A percentile compares a stretch with the other conserved stretches of the same genome.
phyloP scores from a whole-genome alignment of 2,888 invertebrate genomes.

The Tortrix viridana region DNA sequence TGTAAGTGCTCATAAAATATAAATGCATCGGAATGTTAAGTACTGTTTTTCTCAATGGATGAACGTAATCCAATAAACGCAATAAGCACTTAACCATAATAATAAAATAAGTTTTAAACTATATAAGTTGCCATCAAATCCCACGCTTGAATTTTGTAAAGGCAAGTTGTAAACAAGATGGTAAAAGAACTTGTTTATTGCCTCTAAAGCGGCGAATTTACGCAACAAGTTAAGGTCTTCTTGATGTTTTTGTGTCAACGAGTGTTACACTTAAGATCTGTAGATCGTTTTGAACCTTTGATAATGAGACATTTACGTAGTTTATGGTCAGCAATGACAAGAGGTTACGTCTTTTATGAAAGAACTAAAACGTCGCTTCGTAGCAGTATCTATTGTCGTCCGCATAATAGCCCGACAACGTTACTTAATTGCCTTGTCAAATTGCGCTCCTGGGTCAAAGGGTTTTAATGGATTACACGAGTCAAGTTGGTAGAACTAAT shows the following conservation, averaged over 20 bases:
- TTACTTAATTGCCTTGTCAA: too few species aligned
- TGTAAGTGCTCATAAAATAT: not conserved
- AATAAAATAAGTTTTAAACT: slow-evolving; percentile 26
- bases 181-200: slow-evolving; percentile 30
- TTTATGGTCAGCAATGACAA: slow-evolving; percentile 16
- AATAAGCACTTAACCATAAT: slow-evolving; percentile 29
- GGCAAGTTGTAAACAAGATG: slow-evolving; percentile 29
- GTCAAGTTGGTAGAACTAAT: too few species aligned
- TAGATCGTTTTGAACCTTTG: slow-evolving; percentile 30
- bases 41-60: slow-evolving; percentile 9
- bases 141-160: slow-evolving; percentile 34
- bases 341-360: slow-evolving; percentile 10
- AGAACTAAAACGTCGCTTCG: not conserved
- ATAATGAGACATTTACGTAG: slow-evolving; percentile 12
- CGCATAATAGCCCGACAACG: not conserved
- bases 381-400: not conserved
- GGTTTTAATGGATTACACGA: too few species aligned
- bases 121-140: slow-evolving; percentile 25
- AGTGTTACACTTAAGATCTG: slow-evolving; percentile 25
- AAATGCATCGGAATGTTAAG: slow-evolving; percentile 8
- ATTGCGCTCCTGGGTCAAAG: too few species aligned
- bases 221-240: slow-evolving; percentile 32
- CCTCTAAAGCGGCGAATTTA: slow-evolving; percentile 26
- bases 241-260: slow-evolving; percentile 35
- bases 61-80: slow-evolving; percentile 29